These are phyloP conservation scores for Coracias cyanogaster DNA, from an alignment of 2,797 vertebrate genomes.

Conservation along the genomic window DNA sequence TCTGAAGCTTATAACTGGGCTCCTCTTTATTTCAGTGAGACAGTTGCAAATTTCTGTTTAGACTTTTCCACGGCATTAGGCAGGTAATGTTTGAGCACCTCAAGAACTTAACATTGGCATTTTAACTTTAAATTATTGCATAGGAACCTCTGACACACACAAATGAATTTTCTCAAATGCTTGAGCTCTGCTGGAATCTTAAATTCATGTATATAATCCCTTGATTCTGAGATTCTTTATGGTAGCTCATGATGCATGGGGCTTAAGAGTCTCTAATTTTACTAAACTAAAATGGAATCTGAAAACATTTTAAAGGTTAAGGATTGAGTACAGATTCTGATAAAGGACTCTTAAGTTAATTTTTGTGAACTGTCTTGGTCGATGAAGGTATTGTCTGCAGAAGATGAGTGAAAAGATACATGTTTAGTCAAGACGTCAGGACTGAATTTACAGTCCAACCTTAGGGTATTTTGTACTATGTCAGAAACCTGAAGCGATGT, in stretches of 20 bases:
- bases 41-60: background rate
- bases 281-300: background rate
- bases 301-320: background rate
- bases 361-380: rapidly evolving
- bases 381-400: background rate
- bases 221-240: background rate
- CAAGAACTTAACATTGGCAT: background rate
- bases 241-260: background rate
- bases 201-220: background rate
- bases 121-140: background rate
- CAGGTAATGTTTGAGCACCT: background rate
- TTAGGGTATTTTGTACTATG: background rate
- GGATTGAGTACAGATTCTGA: background rate
- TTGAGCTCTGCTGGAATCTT: background rate
- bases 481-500: background rate
- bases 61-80: background rate
- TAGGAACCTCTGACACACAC: background rate
- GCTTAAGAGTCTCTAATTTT: background rate
- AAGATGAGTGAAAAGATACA: background rate
- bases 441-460: background rate
- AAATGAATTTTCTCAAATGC: background rate
- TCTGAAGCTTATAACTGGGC: background rate
- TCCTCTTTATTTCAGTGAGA: background rate
- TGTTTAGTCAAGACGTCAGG: background rate
- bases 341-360: background rate